These are phyloP conservation scores for Tipula lateralis DNA, from an alignment of 2,888 invertebrate genomes.

Conservation along the genomic window DNA sequence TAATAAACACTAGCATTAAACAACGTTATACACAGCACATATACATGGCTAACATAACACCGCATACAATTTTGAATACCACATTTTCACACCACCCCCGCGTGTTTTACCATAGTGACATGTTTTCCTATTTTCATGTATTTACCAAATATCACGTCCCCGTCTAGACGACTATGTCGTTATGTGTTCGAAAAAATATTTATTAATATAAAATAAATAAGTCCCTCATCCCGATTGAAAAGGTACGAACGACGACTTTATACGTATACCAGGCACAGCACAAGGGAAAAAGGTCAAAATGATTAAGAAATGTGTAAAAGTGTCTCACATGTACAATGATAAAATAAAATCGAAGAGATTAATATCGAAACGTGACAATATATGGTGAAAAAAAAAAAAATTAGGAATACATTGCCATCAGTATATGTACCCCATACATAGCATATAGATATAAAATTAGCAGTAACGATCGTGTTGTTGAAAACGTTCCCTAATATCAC, in stretches of 20 bases:
- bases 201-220: not conserved
- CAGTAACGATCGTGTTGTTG: not conserved
- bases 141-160: not conserved
- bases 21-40: too few relatives aligned
- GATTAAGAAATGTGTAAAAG: not conserved
- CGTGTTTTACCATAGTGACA: too few relatives aligned
- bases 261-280: not conserved
- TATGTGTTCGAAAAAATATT: not conserved
- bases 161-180: not conserved
- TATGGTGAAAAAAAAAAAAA: not conserved
- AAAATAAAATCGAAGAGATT: not conserved
- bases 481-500: not conserved
- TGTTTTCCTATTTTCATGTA: too few relatives aligned
- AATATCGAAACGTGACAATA: constrained; percentile 11
- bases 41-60: too few relatives aligned
- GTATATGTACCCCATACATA: not conserved
- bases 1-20: too few relatives aligned
- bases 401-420: not conserved
- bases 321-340: not conserved
- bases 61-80: too few relatives aligned
- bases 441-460: not conserved
- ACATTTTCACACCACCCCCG: too few relatives aligned
- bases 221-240: not conserved
- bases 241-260: too few relatives aligned
- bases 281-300: not conserved